Evolutionary conservation across 2,888 invertebrate genomes (phyloP), one percentile per base, ranked within the genome.

Genomic region (Muscina levida): DNA sequence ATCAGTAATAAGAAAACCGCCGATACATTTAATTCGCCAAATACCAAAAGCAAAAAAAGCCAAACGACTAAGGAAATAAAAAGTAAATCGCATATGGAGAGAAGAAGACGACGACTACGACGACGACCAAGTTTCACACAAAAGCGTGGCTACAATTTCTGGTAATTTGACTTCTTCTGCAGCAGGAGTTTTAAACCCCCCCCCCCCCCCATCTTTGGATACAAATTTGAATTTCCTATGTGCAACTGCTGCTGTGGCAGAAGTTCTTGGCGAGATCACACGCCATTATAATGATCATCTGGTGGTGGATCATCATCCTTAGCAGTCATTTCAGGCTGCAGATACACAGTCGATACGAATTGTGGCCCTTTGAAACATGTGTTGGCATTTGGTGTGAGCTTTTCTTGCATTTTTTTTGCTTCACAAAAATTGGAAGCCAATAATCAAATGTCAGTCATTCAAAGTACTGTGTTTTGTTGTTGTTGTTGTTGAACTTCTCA

Each of bases 351-450:
- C 31, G 31, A 31, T 31, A 5, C 31, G 62, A 65, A 11, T 53
- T 13, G 24, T 10, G 13, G 5, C 74, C 76, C 74, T 59, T 51
- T 19, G 62, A 8, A 71, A 75, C 78, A 78, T 74, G 26, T 79
- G 59, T 31, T 31, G 31, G 3, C 67, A 13, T 8, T n/a, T 24
- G 46, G 11, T 48, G 76, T 78, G 68, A 51, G 57, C 51, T 70
- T 75, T 46, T 44, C 17, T 65, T 57, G 57, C 8, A 19, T 4
- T 13, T 11, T 44, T 11, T 44, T 10, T 84, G 84, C 83, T 8
- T 86, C 84, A 85, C 86, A 84, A 84, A 87, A 86, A 89, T 89
- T 89, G 89, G 89, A 89, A 89, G 89, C 89, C 89, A 89, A 89
- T 89, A 89, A 89, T 89, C 89, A 89, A 89, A 89, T 89, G 89